Conservation (phyloP, 2,113 vertebrate species). For the Myodes glareolus region DNA sequence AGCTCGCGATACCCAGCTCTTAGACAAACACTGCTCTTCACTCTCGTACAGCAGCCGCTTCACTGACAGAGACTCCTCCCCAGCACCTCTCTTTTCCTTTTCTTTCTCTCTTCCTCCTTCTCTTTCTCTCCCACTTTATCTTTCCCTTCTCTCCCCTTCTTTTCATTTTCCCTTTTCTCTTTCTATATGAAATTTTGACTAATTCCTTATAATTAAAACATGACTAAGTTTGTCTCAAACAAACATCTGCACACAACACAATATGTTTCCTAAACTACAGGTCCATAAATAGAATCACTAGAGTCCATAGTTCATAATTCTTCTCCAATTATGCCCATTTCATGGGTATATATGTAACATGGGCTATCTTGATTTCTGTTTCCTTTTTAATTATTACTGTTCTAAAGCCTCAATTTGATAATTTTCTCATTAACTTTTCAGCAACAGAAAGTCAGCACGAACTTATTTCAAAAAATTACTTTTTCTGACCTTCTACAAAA, state of each 20-base stretch:
- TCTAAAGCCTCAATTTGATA: constrained; percentile 86
- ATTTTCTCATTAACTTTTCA: constrained; percentile 95
- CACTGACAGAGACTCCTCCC: background rate
- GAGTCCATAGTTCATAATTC: constrained; percentile 64
- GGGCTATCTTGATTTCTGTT: constrained; percentile 68
- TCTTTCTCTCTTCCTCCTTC: background rate
- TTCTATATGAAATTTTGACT: background rate
- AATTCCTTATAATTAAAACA: constrained; percentile 79
- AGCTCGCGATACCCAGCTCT: background rate
- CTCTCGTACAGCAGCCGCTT: background rate
- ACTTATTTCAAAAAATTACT: constrained; percentile 97
- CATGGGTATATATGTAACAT: constrained; percentile 44
- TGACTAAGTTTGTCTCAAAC: constrained; percentile 68
- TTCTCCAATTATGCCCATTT: constrained; percentile 36
- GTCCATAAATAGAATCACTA: constrained; percentile 50
- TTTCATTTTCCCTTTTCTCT: background rate
- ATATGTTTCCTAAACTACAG: constrained; percentile 68
- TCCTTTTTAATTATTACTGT: constrained; percentile 56
- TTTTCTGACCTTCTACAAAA: constrained; percentile 95
- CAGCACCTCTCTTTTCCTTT: background rate
- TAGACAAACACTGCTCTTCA: too few species aligned
- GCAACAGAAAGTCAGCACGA: constrained; percentile 93
- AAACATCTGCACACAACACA: constrained; percentile 77
- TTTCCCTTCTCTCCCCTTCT: background rate
- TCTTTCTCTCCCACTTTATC: background rate